phyloP scores from a whole-genome alignment of 2,797 vertebrate genomes.

The Hapalemur alaotrensis region DNA sequence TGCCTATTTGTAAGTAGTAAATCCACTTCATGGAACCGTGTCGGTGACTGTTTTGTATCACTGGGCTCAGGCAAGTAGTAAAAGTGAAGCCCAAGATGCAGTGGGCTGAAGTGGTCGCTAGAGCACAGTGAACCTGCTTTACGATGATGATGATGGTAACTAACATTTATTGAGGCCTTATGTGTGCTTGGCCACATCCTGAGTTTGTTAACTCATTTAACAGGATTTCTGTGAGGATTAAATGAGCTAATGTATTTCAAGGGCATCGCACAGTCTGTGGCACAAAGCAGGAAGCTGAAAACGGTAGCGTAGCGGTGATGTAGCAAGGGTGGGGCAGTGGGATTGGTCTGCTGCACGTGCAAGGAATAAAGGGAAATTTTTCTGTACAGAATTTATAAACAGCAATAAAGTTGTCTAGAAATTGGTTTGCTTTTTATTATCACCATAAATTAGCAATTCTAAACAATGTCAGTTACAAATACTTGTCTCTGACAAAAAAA shows the following conservation, averaged over 20 bases:
- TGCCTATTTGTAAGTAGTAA: background rate
- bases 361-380: background rate
- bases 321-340: background rate
- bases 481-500: background rate
- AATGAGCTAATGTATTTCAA: background rate
- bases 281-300: background rate
- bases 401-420: background rate
- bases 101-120: background rate
- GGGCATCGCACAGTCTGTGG: background rate
- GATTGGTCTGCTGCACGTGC: fast-evolving
- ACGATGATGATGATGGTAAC: background rate
- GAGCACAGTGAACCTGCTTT: background rate
- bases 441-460: background rate
- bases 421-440: background rate
- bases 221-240: background rate
- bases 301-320: background rate
- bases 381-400: background rate
- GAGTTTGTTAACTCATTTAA: background rate
- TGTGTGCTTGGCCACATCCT: background rate
- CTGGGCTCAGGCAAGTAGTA: background rate
- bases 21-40: background rate
- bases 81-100: background rate
- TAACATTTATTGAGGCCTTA: background rate
- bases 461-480: background rate
- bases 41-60: background rate